Percentiles rank a stretch among this genome's conserved stretches.
These are phyloP conservation scores for Microchirus variegatus DNA, from an alignment of 2,797 vertebrate genomes.

Conservation along the genomic window DNA sequence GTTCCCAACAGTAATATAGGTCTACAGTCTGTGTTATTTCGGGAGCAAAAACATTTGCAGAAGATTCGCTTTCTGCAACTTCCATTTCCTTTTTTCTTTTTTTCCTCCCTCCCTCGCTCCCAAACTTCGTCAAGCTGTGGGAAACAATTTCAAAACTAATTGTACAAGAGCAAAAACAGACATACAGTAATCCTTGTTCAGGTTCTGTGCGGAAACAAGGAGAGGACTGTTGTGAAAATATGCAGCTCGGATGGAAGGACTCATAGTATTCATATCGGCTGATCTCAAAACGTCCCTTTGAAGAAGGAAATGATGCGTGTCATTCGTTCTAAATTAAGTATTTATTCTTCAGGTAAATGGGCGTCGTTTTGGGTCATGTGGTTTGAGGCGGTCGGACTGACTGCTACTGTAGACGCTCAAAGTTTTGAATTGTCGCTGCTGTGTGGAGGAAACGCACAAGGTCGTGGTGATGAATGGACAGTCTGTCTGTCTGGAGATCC, in stretches of 20 bases:
- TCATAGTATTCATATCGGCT: slow-evolving; percentile 15
- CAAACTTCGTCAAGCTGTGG: slow-evolving; percentile 3
- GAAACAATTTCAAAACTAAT: slow-evolving; percentile 31
- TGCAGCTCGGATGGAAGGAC: slow-evolving; percentile 7
- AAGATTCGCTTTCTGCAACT: not conserved
- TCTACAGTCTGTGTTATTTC: not conserved
- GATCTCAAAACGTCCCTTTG: slow-evolving; percentile 13
- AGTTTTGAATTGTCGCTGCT: not conserved
- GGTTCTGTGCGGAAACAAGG: slow-evolving; percentile 32
- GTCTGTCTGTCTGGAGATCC: slow-evolving; percentile 41
- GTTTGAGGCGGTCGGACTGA: not conserved
- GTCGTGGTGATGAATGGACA: slow-evolving; percentile 44
- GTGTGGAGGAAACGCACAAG: slow-evolving; percentile 13
- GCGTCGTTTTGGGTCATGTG: not conserved
- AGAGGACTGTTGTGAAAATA: slow-evolving; percentile 25
- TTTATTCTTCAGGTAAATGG: not conserved
- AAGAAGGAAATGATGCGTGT: slow-evolving; percentile 1
- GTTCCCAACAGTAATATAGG: no score
- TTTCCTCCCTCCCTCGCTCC: not conserved
- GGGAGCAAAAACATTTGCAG: not conserved
- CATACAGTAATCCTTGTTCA: slow-evolving; percentile 33
- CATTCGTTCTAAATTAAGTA: not conserved
- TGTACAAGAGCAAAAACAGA: not conserved
- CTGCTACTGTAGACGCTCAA: not conserved
- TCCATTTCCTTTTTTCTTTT: not conserved